Conservation (phyloP, 2,797 vertebrate species). For the Anableps anableps region DNA sequence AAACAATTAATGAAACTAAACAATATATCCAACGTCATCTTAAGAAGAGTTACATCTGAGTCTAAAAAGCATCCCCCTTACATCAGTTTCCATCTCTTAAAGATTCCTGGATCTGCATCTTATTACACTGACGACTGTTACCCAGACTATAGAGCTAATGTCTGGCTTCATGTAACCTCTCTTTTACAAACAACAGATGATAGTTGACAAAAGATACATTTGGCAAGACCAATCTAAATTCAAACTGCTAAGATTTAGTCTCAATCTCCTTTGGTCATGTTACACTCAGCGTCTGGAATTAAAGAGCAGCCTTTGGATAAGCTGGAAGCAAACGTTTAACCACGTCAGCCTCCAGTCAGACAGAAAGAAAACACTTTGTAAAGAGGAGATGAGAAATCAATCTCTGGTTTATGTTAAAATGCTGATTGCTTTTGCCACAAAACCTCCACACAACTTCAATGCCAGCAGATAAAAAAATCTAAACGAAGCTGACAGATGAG, state of each 20-base stretch:
- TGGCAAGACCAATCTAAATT: background rate
- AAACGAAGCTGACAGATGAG: background rate
- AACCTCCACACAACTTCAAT: too few relatives aligned
- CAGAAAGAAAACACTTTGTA: background rate
- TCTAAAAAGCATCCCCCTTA: background rate
- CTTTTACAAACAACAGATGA: background rate
- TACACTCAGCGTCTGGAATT: background rate
- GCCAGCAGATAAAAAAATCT: background rate
- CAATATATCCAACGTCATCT: background rate
- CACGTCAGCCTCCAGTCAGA: background rate
- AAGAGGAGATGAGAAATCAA: background rate
- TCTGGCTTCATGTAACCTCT: slow-evolving; percentile 9
- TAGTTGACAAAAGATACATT: background rate
- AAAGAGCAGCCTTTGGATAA: background rate
- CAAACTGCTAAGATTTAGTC: too few relatives aligned
- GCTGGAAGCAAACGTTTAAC: background rate
- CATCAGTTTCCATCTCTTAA: background rate
- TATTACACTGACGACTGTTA: slow-evolving; percentile 33
- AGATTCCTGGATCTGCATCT: slow-evolving; percentile 28
- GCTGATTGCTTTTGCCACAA: background rate
- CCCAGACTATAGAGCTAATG: slow-evolving; percentile 19
- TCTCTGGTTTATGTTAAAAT: background rate
- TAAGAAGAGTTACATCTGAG: background rate
- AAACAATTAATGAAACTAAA: background rate
- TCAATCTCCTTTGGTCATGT: background rate